Base-by-base conservation (phyloP, 2,113 vertebrate genomes). In the Thalassoma bifasciatum region DNA sequence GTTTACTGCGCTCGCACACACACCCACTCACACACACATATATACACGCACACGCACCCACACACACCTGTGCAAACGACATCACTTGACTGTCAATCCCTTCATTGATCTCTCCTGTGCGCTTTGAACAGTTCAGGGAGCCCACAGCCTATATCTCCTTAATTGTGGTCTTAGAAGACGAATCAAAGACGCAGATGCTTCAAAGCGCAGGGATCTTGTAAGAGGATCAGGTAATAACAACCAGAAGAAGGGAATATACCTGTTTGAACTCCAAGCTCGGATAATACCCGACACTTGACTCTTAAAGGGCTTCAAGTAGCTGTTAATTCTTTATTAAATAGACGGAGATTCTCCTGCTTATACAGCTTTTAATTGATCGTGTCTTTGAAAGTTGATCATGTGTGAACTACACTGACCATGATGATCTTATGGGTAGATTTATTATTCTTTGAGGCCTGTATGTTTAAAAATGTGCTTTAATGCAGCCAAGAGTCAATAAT, bases 51-150 rank as follows among this genome's bases (percentile, higher is more conserved):
- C 59, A 44, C 38, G n/a, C 74, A 56, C 75, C 16, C 82, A 91
- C 84, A 88, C 90, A 92, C 92, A 94, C 92, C 92, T 94, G 92
- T 93, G 87, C 88, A 92, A 91, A 91, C 90, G 89, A 85, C 89
- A 91, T 90, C 93, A 92, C 86, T 92, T 88, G 88, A 86, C 89
- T 91, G 90, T 93, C 90, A 92, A 92, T 89, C 86, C 88, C 66
- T 10, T 82, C 90, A 92, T 88, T 93, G 92, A 93, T 92, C 91
- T 92, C 85, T 79, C 52, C 57, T 73, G 62, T 53, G 68, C 8
- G 78, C 93, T 94, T 94, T 93, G 92, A 94, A 94, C 90, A 86
- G 86, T 59, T 56, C 81, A 74, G 79, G 44, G 81, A 86, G 88
- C 87, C 86, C 86, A 79, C 44, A 47, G 44, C 44, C 44, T 82